Evolutionary conservation across 2,113 vertebrate species (phyloP).

Genomic region (Seriola dumerili): DNA sequence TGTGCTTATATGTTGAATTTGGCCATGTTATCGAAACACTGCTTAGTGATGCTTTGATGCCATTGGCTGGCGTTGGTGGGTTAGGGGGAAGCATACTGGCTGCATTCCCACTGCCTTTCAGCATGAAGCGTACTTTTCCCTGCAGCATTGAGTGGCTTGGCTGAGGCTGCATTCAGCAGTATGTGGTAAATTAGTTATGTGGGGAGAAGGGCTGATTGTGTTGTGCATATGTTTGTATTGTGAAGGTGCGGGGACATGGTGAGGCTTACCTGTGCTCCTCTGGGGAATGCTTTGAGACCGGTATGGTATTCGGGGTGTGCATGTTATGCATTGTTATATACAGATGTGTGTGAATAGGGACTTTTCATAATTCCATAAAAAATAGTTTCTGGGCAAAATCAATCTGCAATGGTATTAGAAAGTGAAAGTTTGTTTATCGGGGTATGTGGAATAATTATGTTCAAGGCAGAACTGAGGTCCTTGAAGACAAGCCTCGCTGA

Average conservation of each 20-base stretch:
- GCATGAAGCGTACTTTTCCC: neutral
- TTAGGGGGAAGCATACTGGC: neutral
- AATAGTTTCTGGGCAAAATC: no score
- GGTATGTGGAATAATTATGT: no score
- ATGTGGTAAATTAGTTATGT: neutral
- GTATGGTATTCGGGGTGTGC: no score
- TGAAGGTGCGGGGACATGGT: neutral
- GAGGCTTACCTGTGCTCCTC: neutral
- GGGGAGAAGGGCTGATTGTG: neutral
- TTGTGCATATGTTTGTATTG: neutral
- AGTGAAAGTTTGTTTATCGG: no score
- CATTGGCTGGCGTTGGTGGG: neutral
- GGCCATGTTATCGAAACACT: neutral
- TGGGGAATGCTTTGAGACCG: neutral
- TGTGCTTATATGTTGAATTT: neutral
- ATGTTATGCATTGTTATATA: no score
- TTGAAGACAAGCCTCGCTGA: no score
- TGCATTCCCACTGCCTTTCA: neutral
- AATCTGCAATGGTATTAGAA: no score
- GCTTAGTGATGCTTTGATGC: neutral
- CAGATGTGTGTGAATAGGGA: no score
- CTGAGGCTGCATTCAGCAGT: neutral
- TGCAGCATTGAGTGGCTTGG: neutral
- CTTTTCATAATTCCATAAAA: no score
- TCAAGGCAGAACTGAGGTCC: no score